A percentile compares a stretch with the other conserved stretches of the same genome.
Conservation (phyloP, 1,140 invertebrate species). For the Scaptomyza pallida region DNA sequence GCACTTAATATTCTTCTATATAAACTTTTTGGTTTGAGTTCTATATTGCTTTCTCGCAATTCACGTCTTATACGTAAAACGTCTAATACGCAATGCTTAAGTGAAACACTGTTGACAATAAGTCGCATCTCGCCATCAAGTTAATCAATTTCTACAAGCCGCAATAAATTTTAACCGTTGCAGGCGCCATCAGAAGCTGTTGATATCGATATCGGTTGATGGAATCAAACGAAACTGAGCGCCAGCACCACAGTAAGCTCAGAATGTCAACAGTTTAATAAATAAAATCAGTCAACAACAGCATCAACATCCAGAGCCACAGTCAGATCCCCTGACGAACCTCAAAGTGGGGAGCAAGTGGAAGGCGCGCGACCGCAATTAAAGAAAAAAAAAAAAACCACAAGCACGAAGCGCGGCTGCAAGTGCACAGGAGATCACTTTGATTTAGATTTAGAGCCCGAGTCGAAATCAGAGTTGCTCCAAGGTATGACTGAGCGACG, state of each 20-base stretch:
- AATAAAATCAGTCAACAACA: constrained; percentile 72
- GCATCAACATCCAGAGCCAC: constrained; percentile 6
- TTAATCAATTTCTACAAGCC: constrained; percentile 51
- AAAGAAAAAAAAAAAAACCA: constrained; percentile 65
- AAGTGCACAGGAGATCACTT: constrained; percentile 50
- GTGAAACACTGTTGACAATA: constrained; percentile 28
- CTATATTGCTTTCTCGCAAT: too few species aligned
- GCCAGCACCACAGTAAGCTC: constrained; percentile 29
- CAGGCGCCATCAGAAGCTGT: constrained; percentile 57
- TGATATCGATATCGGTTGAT: constrained; percentile 59
- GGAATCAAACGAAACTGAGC: constrained; percentile 49
- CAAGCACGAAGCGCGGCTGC: constrained; percentile 28
- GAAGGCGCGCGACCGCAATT: constrained; percentile 65
- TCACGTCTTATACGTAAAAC: too few species aligned
- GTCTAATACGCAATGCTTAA: background rate
- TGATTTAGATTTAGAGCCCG: constrained; percentile 18
- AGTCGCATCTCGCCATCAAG: constrained; percentile 37
- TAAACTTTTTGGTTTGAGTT: too few species aligned
- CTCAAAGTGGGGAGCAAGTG: constrained; percentile 4
- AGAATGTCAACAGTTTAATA: constrained; percentile 79
- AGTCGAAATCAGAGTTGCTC: constrained; percentile 15
- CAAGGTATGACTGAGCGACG: constrained; percentile 22
- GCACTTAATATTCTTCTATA: too few species aligned
- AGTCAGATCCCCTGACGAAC: constrained; percentile 25
- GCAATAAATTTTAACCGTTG: constrained; percentile 65